Percentiles rank a stretch among this genome's conserved stretches.
Conservation (phyloP, 2,888 invertebrate genomes). For the Athalia circularis region DNA sequence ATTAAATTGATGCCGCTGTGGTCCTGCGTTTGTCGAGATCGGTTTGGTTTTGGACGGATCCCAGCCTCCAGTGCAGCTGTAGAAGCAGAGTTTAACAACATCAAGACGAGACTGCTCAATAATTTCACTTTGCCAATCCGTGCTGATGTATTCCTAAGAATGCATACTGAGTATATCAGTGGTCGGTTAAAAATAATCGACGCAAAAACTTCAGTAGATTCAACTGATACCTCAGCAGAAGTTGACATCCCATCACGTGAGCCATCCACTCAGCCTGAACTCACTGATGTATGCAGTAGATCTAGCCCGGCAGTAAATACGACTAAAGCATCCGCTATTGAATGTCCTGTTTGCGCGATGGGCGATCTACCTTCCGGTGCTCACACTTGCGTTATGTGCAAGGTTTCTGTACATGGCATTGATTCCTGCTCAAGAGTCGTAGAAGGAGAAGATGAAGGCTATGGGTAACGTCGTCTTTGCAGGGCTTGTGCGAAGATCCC, state of each 20-base stretch:
- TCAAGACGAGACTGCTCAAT: neutral
- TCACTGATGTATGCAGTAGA: too few species aligned
- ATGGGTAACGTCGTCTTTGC: slow-evolving; percentile 48
- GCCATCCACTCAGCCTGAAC: too few species aligned
- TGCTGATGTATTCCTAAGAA: neutral
- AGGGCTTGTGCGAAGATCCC: slow-evolving; percentile 1
- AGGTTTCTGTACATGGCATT: slow-evolving; percentile 43
- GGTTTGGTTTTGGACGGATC: neutral
- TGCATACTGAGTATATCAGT: neutral
- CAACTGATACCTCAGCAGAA: neutral
- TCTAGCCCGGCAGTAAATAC: neutral
- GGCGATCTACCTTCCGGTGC: slow-evolving; percentile 42
- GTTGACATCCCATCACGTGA: neutral
- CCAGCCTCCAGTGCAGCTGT: neutral
- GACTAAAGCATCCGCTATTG: slow-evolving; percentile 1
- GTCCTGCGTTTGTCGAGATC: slow-evolving; percentile 7
- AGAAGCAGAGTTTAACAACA: neutral
- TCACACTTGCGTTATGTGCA: slow-evolving; percentile 43
- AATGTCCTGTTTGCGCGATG: slow-evolving; percentile 31
- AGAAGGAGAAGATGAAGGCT: slow-evolving; percentile 46
- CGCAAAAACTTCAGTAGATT: neutral
- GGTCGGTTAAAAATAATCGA: neutral
- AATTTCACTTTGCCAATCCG: neutral
- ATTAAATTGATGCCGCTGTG: neutral
- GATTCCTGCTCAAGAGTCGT: slow-evolving; percentile 44